A percentile compares a stretch with the other conserved stretches of the same genome.
These are phyloP conservation scores for Peromyscus maniculatus DNA, from an alignment of 2,113 vertebrate species.

Conservation along the genomic window DNA sequence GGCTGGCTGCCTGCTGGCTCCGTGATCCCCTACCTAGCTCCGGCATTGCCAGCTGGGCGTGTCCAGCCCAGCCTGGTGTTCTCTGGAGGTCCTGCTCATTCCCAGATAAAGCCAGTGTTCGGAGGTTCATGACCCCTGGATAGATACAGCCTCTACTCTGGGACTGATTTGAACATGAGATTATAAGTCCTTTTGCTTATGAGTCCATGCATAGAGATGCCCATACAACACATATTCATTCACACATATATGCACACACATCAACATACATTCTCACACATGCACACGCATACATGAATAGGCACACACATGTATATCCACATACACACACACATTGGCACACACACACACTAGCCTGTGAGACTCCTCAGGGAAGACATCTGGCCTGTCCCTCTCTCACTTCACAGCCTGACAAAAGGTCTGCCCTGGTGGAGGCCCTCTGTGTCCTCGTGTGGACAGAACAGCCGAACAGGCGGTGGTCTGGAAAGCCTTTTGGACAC, in stretches of 20 bases:
- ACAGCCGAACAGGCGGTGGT: neutral
- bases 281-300: neutral
- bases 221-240: neutral
- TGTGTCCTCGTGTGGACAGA: too few relatives aligned
- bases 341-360: neutral
- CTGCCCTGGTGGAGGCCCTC: neutral
- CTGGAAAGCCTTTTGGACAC: neutral
- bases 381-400: neutral
- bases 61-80: neutral
- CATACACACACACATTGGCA: too few relatives aligned
- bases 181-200: neutral
- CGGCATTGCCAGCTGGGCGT: too few relatives aligned
- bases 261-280: neutral
- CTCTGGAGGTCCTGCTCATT: neutral
- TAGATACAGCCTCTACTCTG: fast-evolving
- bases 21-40: neutral
- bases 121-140: too few relatives aligned
- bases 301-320: neutral
- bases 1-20: neutral
- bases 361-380: neutral
- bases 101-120: neutral
- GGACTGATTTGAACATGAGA: neutral
- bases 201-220: neutral
- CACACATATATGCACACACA: neutral
- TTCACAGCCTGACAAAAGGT: neutral